Base-by-base conservation (phyloP, 1,140 invertebrate genomes). In the Cydia fagiglandana region DNA sequence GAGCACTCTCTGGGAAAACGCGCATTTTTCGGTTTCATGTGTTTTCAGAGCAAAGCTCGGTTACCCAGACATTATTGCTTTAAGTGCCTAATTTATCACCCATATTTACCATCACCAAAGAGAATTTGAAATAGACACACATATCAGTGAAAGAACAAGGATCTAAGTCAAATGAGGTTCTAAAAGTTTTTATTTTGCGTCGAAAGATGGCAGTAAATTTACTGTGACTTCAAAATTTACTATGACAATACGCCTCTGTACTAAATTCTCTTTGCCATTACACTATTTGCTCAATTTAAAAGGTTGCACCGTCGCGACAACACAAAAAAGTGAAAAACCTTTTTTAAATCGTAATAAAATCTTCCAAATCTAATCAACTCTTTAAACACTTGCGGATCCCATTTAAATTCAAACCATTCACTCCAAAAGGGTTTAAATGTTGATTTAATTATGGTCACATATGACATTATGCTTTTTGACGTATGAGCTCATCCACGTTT, bases 341-440 rank as follows among this genome's bases (percentile, higher is more conserved):
- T 68, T 68, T 68, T 68, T 34, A 34, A 68, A 68, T 66, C 34
- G 66, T 70, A 70, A 70, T 68, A 68, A 70, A 70, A 45, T 70
- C 66, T 38, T 70, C 66, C 66, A 70, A 70, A 70, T 70, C 66
- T 41, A 70, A 70, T 70, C 66, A 70, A 70, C 66, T 70, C 66
- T 70, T 70, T 45, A 70, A 70, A 70, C 66, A 70, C 66, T 70
- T 41, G 15, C 66, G 66, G 34, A 70, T 38, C 66, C 66, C 66
- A 70, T 70, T 70, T 70, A 70, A 70, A 70, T 70, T 70, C 38
- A 70, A 70, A 17, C 30, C 66, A 61, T 61, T 24, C 17, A 20
- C n/a, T 17, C 17, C 56, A 61, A 24, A 61, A 61, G 56, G 56
- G 56, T 61, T 61, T 7, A 61, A 61, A 61, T 61, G 56, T 61